A percentile compares a stretch with the other conserved stretches of the same genome.
These are phyloP conservation scores for Nanger granti DNA, from an alignment of 2,113 vertebrate species.

Conservation along the genomic window DNA sequence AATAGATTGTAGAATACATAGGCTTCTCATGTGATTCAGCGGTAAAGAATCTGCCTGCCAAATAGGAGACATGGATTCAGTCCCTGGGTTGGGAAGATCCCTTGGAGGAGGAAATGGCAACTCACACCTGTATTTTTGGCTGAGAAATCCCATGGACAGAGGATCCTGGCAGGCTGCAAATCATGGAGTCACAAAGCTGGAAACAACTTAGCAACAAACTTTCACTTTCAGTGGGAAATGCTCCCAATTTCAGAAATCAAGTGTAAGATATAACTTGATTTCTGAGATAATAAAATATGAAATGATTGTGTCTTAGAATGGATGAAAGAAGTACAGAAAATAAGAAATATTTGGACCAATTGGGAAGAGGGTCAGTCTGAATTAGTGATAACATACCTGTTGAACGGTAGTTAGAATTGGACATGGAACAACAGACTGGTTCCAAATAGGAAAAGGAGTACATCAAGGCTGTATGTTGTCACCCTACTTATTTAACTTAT, in stretches of 20 bases:
- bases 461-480: no score
- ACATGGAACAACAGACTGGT: no score
- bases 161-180: not conserved
- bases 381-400: not conserved
- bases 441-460: no score
- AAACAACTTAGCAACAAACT: not conserved
- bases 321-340: conserved; percentile 6
- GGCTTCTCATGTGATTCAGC: not conserved
- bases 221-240: not conserved
- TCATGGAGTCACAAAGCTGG: not conserved
- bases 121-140: not conserved
- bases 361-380: not conserved
- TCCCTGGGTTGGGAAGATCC: not conserved
- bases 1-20: not conserved
- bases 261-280: not conserved
- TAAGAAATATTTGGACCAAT: not conserved
- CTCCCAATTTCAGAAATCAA: not conserved
- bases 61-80: not conserved
- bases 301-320: not conserved
- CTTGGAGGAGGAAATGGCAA: not conserved
- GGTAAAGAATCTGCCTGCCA: not conserved
- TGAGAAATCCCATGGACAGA: not conserved
- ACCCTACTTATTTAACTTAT: no score
- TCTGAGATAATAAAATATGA: conserved; percentile 16
- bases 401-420: not conserved